Conservation (phyloP, 2,797 vertebrate genomes). For the Pempheris klunzingeri region DNA sequence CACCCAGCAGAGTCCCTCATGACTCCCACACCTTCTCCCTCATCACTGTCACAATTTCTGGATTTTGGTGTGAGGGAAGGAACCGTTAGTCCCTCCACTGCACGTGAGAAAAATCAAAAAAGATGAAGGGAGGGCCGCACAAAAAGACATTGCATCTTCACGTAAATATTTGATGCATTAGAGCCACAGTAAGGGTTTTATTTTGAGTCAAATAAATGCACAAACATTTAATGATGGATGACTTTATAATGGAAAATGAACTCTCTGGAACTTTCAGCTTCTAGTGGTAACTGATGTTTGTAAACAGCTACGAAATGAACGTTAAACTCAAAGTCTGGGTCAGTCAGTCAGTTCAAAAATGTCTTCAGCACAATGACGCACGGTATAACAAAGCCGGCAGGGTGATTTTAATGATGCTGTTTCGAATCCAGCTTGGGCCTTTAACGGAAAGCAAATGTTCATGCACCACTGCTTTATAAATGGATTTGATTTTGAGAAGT, state of each 20-base stretch:
- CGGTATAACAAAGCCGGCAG: constrained; percentile 48
- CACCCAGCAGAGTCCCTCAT: constrained; percentile 52
- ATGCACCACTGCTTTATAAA: constrained; percentile 75
- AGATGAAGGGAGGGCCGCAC: constrained; percentile 21
- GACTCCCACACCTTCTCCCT: constrained; percentile 59
- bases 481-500: constrained; percentile 84
- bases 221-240: not conserved
- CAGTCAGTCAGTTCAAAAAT: constrained; percentile 46
- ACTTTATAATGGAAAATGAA: constrained; percentile 19
- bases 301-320: constrained; percentile 37
- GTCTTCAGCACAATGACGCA: constrained; percentile 38
- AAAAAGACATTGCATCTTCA: constrained; percentile 34
- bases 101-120: constrained; percentile 25
- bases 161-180: constrained; percentile 30
- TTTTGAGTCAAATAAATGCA: constrained; percentile 7
- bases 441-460: constrained; percentile 78
- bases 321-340: constrained; percentile 23
- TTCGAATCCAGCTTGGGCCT: constrained; percentile 54
- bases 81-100: constrained; percentile 21
- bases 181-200: constrained; percentile 8
- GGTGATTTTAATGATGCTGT: constrained; percentile 64
- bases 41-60: constrained; percentile 55
- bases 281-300: constrained; percentile 25
- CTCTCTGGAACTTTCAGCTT: constrained; percentile 18
- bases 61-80: constrained; percentile 36